Conservation (phyloP, 1,140 invertebrate genomes). For the Plectus sambesii region DNA sequence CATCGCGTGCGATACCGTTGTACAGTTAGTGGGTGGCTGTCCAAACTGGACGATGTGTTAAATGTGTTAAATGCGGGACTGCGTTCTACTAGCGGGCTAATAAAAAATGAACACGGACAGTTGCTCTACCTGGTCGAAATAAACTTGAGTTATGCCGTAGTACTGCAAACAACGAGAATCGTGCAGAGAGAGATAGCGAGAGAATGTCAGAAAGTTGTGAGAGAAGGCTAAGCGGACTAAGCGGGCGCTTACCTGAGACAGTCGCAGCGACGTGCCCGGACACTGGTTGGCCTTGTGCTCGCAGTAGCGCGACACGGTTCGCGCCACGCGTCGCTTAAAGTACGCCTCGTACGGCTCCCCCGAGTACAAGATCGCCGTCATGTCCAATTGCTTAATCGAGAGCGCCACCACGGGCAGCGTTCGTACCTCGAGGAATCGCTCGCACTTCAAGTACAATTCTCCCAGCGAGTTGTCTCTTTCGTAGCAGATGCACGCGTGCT, state of each 20-base stretch:
- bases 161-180: no score
- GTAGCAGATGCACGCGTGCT: slow-evolving; percentile 33
- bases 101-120: no score
- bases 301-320: slow-evolving; percentile 37
- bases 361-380: slow-evolving; percentile 34
- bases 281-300: slow-evolving; percentile 39
- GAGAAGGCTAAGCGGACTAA: no score
- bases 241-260: slow-evolving; percentile 17
- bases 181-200: no score
- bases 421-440: slow-evolving; percentile 28
- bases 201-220: no score
- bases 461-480: slow-evolving; percentile 26
- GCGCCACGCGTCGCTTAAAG: slow-evolving; percentile 41
- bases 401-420: slow-evolving; percentile 33
- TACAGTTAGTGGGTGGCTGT: no score
- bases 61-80: no score
- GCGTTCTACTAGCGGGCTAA: no score
- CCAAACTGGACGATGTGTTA: no score
- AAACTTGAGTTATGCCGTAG: no score
- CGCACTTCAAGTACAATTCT: slow-evolving; percentile 15
- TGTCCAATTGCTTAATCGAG: slow-evolving; percentile 33
- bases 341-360: slow-evolving; percentile 42
- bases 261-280: slow-evolving; percentile 22
- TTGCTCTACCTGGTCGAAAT: no score
- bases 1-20: no score